A percentile compares a stretch with the other conserved stretches of the same genome.
Conservation (phyloP, 2,797 vertebrate species). For the Rhynchonycteris naso region DNA sequence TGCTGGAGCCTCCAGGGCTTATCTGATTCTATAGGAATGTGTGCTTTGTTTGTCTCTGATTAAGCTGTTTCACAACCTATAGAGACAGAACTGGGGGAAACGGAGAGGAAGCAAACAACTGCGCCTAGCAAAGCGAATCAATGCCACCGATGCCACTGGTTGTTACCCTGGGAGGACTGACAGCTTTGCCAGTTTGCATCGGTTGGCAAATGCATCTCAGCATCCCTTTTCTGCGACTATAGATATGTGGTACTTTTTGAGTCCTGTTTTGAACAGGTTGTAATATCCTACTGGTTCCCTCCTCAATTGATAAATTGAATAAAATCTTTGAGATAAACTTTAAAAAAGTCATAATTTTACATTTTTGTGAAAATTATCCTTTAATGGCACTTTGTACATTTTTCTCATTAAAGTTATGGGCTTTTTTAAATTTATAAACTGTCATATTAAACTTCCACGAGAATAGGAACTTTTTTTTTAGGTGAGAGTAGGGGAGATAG, state of each 20-base stretch:
- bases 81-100: not conserved
- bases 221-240: not conserved
- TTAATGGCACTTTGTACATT: not conserved
- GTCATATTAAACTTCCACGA: not conserved
- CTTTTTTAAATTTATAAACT: not conserved
- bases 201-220: not conserved
- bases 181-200: not conserved
- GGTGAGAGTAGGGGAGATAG: too few relatives aligned
- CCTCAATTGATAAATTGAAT: not conserved
- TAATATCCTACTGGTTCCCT: not conserved
- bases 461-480: not conserved
- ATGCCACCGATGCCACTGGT: not conserved
- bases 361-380: not conserved
- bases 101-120: not conserved
- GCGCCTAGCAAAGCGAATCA: not conserved
- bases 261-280: not conserved
- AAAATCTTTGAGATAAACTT: not conserved
- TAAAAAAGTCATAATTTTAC: not conserved
- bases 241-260: too few relatives aligned
- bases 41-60: not conserved
- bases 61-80: not conserved
- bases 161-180: fast-evolving
- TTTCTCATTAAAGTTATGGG: not conserved
- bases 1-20: too few relatives aligned
- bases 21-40: fast-evolving